A percentile compares a stretch with the other conserved stretches of the same genome.
Conservation (phyloP, 2,888 invertebrate species). For the Syrphus vitripennis region DNA sequence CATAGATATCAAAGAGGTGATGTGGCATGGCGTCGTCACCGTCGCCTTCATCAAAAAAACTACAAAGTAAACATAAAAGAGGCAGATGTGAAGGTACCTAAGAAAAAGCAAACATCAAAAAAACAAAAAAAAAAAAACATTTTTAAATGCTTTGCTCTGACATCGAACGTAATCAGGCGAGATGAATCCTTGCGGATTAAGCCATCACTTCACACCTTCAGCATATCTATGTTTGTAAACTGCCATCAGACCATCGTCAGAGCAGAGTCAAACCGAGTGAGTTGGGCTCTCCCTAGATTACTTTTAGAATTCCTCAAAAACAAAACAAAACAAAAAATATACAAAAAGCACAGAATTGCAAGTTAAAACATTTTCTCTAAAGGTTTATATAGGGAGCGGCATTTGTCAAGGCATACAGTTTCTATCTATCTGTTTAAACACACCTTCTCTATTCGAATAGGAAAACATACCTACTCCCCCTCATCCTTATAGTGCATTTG, state of each 20-base stretch:
- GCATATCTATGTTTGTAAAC: not conserved
- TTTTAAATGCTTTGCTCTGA: conserved; percentile 56
- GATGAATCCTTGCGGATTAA: conserved; percentile 63
- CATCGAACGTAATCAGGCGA: conserved; percentile 69
- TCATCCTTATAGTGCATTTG: not conserved
- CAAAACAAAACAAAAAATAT: not conserved
- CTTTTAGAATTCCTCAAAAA: not conserved
- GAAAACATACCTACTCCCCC: not conserved
- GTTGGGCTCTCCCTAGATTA: conserved; percentile 5
- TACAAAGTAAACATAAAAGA: not conserved
- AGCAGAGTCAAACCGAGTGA: not conserved
- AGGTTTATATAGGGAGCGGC: not conserved
- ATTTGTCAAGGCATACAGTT: conserved; percentile 46
- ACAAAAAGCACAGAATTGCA: conserved; percentile 32
- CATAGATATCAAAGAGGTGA: conserved; percentile 22
- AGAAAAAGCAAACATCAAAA: not conserved
- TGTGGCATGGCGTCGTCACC: not conserved
- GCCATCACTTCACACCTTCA: conserved; percentile 54
- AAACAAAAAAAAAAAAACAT: conserved; percentile 19
- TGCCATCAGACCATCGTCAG: no score
- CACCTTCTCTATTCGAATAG: no score
- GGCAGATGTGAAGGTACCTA: not conserved
- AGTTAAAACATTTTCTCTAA: conserved; percentile 59
- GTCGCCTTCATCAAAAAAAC: no score
- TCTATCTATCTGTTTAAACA: conserved; percentile 27